Evolutionary conservation across 2,113 vertebrate genomes (phyloP).

Genomic region (Perca fluviatilis): DNA sequence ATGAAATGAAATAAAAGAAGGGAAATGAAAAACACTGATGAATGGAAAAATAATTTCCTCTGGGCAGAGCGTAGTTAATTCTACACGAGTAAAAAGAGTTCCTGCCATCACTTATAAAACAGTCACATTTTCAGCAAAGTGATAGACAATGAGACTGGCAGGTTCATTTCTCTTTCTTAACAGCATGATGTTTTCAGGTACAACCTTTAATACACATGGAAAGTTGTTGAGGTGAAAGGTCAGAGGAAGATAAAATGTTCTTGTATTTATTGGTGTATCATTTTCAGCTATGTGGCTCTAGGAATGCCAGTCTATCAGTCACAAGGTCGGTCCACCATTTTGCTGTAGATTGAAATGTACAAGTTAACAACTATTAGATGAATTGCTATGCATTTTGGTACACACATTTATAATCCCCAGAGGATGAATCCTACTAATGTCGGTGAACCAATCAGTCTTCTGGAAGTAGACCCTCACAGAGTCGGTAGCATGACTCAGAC

Average conservation of each 20-base stretch:
- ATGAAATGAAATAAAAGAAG: constrained; percentile 45
- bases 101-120: constrained; percentile 17
- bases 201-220: neutral
- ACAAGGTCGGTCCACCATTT: neutral
- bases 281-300: neutral
- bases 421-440: neutral
- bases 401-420: neutral
- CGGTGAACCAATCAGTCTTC: neutral
- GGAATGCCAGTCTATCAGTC: neutral
- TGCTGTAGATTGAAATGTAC: neutral
- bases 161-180: constrained; percentile 9
- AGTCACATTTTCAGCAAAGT: constrained; percentile 10
- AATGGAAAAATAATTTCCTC: constrained; percentile 40
- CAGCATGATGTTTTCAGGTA: neutral
- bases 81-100: constrained; percentile 1
- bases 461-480: neutral
- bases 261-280: neutral
- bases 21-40: constrained; percentile 48
- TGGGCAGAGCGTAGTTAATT: constrained; percentile 15
- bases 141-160: constrained; percentile 15
- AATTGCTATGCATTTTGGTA: neutral
- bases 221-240: neutral
- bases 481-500: no score
- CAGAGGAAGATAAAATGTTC: neutral
- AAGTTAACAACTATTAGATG: neutral